A percentile compares a stretch with the other conserved stretches of the same genome.
Conservation (phyloP, 2,113 vertebrate species). For the Xerus inauris region DNA sequence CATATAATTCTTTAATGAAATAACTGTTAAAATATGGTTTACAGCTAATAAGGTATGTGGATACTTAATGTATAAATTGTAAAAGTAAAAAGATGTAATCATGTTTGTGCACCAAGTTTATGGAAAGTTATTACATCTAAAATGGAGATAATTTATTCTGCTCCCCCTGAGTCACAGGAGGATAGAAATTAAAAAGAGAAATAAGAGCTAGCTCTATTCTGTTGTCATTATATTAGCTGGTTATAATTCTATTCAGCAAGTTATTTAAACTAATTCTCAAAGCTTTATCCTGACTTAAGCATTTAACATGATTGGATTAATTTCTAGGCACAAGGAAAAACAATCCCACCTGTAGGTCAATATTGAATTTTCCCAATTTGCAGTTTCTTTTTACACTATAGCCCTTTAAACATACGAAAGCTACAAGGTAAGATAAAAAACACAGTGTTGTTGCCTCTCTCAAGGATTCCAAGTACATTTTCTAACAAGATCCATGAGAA, state of each 20-base stretch:
- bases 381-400: background rate
- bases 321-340: conserved; percentile 30
- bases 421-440: background rate
- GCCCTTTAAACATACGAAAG: background rate
- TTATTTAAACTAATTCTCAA: conserved; percentile 41
- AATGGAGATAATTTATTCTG: background rate
- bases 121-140: background rate
- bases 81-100: conserved; percentile 16
- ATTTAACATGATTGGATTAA: background rate
- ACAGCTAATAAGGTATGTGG: background rate
- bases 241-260: background rate
- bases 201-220: background rate
- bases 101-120: background rate
- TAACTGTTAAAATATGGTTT: background rate
- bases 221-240: background rate
- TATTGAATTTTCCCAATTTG: conserved; percentile 44
- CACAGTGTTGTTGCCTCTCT: background rate
- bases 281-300: background rate
- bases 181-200: background rate
- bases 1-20: background rate
- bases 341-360: conserved; percentile 17
- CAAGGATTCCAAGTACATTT: background rate
- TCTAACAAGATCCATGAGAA: background rate
- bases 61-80: background rate
- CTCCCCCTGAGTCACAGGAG: background rate